Percentiles rank a stretch among this genome's conserved stretches.
Evolutionary conservation across 1,140 invertebrate genomes (phyloP).

Genomic region (Pseudomyrmex gracilis): DNA sequence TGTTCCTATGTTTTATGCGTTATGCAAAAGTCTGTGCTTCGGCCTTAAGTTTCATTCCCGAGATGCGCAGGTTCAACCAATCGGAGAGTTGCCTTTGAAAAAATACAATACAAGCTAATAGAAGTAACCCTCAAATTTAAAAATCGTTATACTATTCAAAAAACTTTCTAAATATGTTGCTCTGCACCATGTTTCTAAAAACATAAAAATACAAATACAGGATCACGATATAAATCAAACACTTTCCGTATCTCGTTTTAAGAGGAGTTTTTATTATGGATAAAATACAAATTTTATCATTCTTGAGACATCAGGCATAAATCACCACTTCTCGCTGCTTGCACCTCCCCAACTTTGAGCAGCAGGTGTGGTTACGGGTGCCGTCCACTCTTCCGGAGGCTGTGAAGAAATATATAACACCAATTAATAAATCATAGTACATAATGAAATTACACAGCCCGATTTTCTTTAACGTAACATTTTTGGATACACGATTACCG

Average conservation of each 20-base stretch:
- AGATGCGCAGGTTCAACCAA: too few species aligned
- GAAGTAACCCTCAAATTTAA: too few species aligned
- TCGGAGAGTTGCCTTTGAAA: too few species aligned
- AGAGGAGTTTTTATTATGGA: constrained; percentile 56
- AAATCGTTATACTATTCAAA: neutral
- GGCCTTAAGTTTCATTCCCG: too few species aligned
- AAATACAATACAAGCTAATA: too few species aligned
- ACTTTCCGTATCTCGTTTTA: neutral
- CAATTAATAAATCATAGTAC: neutral
- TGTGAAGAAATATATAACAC: constrained; percentile 61
- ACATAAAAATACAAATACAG: neutral
- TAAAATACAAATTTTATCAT: constrained; percentile 62
- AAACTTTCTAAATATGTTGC: neutral
- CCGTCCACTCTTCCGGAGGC: constrained; percentile 80
- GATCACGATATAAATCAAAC: neutral
- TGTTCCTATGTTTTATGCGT: too few species aligned
- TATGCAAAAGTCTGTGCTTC: too few species aligned
- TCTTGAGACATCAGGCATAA: constrained; percentile 50
- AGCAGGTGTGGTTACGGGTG: constrained; percentile 61
- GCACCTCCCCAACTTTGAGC: constrained; percentile 82
- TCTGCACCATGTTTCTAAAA: neutral
- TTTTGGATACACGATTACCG: neutral
- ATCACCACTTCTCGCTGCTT: constrained; percentile 75
- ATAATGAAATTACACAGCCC: neutral
- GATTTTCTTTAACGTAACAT: neutral